These are phyloP conservation scores for Spisula solida DNA, from an alignment of 2,888 invertebrate species.

Conservation along the genomic window DNA sequence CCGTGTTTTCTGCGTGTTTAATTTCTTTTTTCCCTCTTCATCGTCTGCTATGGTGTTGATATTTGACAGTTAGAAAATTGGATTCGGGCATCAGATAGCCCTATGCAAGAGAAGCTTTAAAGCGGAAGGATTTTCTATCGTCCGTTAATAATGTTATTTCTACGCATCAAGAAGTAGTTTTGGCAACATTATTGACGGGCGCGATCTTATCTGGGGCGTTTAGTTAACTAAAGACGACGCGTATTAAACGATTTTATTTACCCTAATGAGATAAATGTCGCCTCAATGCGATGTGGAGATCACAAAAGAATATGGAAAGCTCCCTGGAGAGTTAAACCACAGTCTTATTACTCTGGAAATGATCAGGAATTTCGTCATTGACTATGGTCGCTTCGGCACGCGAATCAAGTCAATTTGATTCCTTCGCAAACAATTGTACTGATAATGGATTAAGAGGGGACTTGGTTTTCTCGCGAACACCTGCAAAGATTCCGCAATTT, in stretches of 20 bases:
- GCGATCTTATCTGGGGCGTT: constrained; percentile 66
- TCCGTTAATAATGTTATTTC: constrained; percentile 71
- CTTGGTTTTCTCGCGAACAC: constrained; percentile 45
- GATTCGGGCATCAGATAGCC: constrained; percentile 78
- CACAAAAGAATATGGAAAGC: constrained; percentile 68
- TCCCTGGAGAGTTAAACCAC: constrained; percentile 62
- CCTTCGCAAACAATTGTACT: constrained; percentile 60
- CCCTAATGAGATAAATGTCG: constrained; percentile 70
- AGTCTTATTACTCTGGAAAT: constrained; percentile 50
- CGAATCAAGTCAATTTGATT: constrained; percentile 71
- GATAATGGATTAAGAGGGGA: constrained; percentile 61
- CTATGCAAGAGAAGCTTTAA: constrained; percentile 49
- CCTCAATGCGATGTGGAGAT: constrained; percentile 60
- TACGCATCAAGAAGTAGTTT: constrained; percentile 63
- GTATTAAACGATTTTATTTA: constrained; percentile 67
- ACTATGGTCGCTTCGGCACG: constrained; percentile 63
- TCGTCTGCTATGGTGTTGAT: constrained; percentile 74
- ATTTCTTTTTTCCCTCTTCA: constrained; percentile 79
- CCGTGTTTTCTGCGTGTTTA: constrained; percentile 75
- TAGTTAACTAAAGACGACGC: constrained; percentile 67
- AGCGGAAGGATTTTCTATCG: constrained; percentile 66
- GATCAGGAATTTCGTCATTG: constrained; percentile 62
- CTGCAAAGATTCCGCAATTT: constrained; percentile 64
- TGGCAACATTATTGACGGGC: constrained; percentile 52
- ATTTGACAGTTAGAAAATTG: constrained; percentile 83